Base-by-base conservation (phyloP, 92 coral and sea anemone genomes). In the Zoanthus solanderi region DNA sequence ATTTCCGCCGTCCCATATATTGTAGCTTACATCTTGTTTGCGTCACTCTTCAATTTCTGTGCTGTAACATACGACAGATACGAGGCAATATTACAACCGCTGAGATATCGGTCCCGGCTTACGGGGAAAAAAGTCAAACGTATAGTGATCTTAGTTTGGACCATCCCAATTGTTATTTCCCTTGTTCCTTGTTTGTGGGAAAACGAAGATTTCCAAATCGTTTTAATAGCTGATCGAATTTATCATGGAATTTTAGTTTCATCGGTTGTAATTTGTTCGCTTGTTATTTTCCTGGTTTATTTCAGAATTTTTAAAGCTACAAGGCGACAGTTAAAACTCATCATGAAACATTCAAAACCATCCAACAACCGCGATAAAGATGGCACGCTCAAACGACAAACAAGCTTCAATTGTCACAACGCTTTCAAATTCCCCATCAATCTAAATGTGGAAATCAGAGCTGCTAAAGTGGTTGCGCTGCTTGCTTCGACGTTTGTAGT, bases 41-140 rank as follows among this genome's bases (percentile, higher is more conserved):
- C 98, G 2, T 96, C 96, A 8, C 93, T 96, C 45, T 95, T 96
- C 80, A 96, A 96, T 83, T 90, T 96, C 80, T 95, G 98, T 72
- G 98, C 98, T 11, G 93, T 96, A 8, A 96, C 98, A 0, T 96
- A 94, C 90, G 98, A 96, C 48, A 90, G 98, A 9, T 96, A 90
- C 88, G 95, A 90, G 57, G 96, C 98, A 30, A 92, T 96, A 16
- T 65, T 95, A 6, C 85, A 93, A 9, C 98, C 98, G 7, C 93
- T 96, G n/a, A 83, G 90, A 28, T 96, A 96, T 89, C 88, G 90
- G 74, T 83, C 92, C 0, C 85, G 72, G 34, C 79, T 96, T 46
- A 96, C 98, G 29, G 89, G 95, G 14, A 58, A 87, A 23, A 77
- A 89, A 42, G 96, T 93, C 46, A 92, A 94, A 65, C 90, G 77